A percentile compares a stretch with the other conserved stretches of the same genome.
These are phyloP conservation scores for Gouania willdenowi DNA, from an alignment of 2,797 vertebrate species.

Conservation along the genomic window DNA sequence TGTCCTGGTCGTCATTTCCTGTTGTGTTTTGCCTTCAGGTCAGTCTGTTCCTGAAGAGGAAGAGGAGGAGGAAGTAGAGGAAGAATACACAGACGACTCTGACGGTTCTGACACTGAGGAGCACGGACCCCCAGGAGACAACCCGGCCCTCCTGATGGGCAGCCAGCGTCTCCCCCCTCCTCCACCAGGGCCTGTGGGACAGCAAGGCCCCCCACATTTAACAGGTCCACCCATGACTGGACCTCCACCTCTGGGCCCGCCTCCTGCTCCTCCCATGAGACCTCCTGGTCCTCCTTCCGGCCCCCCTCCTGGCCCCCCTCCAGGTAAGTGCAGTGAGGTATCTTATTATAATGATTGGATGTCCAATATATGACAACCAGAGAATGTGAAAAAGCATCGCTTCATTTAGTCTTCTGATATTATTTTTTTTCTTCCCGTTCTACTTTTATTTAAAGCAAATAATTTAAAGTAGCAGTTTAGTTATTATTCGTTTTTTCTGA, in stretches of 20 bases:
- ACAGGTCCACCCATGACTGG: slow-evolving; percentile 91
- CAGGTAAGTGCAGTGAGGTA: too few relatives aligned
- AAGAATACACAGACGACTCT: slow-evolving; percentile 85
- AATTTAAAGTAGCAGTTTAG: too few relatives aligned
- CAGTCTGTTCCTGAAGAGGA: slow-evolving; percentile 93
- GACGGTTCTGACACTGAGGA: slow-evolving; percentile 79
- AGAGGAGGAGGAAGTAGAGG: slow-evolving; percentile 91
- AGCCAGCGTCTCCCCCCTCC: slow-evolving; percentile 61
- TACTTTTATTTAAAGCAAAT: too few relatives aligned
- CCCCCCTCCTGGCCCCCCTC: slow-evolving; percentile 92
- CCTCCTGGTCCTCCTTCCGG: slow-evolving; percentile 94
- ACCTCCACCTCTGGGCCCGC: slow-evolving; percentile 91
- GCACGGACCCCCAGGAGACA: slow-evolving; percentile 71
- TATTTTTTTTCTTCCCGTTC: too few relatives aligned
- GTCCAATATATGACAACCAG: too few relatives aligned
- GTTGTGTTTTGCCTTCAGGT: slow-evolving; percentile 64
- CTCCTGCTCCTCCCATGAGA: slow-evolving; percentile 90
- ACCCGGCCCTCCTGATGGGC: slow-evolving; percentile 45
- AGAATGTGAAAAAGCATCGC: too few relatives aligned
- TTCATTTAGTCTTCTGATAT: too few relatives aligned
- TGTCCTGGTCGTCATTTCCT: background rate
- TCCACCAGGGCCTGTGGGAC: slow-evolving; percentile 54
- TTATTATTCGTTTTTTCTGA: too few relatives aligned
- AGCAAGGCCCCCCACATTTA: slow-evolving; percentile 82
- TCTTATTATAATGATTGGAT: too few relatives aligned